phyloP scores from a whole-genome alignment of 1,140 invertebrate species.

The Drosophila melanica region DNA sequence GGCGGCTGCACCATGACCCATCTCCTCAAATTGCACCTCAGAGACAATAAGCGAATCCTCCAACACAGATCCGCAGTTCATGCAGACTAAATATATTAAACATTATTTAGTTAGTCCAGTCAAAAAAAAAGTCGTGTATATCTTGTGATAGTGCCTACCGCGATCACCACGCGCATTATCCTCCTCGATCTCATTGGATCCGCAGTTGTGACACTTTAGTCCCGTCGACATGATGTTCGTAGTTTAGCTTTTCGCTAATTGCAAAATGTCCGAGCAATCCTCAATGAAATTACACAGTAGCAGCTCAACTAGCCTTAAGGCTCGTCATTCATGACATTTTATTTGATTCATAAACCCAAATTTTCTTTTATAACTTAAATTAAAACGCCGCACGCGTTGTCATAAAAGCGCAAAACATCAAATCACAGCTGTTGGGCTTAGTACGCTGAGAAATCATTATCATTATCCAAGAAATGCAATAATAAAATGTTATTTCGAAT shows the following conservation, averaged over 20 bases:
- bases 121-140: not conserved
- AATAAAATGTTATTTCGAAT: not conserved
- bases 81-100: constrained; percentile 89
- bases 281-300: not conserved
- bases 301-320: not conserved
- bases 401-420: not conserved
- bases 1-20: constrained; percentile 92
- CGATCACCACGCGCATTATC: constrained; percentile 95
- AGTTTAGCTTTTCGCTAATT: constrained; percentile 4
- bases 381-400: constrained; percentile 1
- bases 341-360: constrained; percentile 1
- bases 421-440: constrained; percentile 8
- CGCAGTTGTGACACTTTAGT: constrained; percentile 94
- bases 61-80: constrained; percentile 96
- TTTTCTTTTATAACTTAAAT: constrained; percentile 6
- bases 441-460: constrained; percentile 3
- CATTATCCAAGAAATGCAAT: not conserved
- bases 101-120: too few species aligned
- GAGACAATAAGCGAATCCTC: constrained; percentile 98
- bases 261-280: not conserved
- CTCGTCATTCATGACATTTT: constrained; percentile 8
- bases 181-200: constrained; percentile 96
- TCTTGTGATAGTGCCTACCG: constrained; percentile 35
- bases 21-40: constrained; percentile 98
- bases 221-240: constrained; percentile 69